phyloP scores from a whole-genome alignment of 2,113 vertebrate genomes.

The Pseudopipra pipra region DNA sequence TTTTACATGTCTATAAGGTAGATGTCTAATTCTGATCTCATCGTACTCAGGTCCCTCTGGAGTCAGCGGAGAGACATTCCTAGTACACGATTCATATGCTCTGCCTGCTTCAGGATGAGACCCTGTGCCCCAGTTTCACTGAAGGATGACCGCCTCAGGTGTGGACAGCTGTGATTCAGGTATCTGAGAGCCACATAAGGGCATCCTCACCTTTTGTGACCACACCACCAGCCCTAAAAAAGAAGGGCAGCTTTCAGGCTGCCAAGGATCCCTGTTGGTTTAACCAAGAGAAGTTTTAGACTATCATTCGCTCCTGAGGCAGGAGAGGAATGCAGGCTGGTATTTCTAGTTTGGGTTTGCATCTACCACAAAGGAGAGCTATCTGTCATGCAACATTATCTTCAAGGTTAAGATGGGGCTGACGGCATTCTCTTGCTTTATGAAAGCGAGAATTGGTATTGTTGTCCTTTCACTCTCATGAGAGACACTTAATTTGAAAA shows the following conservation, averaged over 20 bases:
- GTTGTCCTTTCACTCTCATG: neutral
- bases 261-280: neutral
- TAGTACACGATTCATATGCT: neutral
- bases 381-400: neutral
- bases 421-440: neutral
- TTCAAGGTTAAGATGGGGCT: neutral
- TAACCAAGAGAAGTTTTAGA: neutral
- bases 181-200: neutral
- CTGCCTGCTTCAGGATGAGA: neutral
- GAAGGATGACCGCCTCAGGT: neutral
- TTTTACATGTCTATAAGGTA: slow-evolving; percentile 5
- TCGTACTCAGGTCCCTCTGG: accelerated
- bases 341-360: neutral
- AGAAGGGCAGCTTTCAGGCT: neutral
- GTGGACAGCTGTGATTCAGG: neutral
- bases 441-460: neutral
- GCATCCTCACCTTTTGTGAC: neutral
- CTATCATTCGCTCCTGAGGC: neutral
- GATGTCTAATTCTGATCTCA: slow-evolving; percentile 9
- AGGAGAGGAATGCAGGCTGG: neutral
- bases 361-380: neutral
- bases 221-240: neutral
- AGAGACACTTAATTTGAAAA: slow-evolving; percentile 26
- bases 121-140: neutral
- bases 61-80: neutral